phyloP scores from a whole-genome alignment of 2,113 vertebrate genomes.

The Sclerurus mexicanus region DNA sequence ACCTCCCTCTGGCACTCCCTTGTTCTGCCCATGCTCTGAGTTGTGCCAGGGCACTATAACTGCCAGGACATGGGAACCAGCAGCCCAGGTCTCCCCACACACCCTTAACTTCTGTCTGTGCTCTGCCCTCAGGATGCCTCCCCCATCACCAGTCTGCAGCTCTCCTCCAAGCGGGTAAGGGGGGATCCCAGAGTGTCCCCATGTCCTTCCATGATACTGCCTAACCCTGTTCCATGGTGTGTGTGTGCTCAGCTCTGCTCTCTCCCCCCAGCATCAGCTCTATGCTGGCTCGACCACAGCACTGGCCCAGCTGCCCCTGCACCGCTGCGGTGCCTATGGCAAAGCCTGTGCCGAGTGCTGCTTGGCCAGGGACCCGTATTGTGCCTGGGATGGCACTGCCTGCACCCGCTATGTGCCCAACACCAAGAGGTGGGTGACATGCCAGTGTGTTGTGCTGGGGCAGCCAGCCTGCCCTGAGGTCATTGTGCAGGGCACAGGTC shows the following conservation, averaged over 20 bases:
- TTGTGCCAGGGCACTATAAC: not conserved
- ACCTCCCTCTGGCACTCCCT: rapidly evolving
- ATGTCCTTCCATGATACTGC: rapidly evolving
- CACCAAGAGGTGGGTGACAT: conserved; percentile 82
- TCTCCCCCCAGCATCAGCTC: conserved; percentile 86
- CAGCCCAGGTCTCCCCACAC: rapidly evolving
- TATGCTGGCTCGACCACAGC: conserved; percentile 84
- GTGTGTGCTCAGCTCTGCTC: not conserved
- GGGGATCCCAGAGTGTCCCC: rapidly evolving
- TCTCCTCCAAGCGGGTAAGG: conserved; percentile 93
- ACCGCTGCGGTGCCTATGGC: conserved; percentile 91
- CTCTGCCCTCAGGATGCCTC: conserved; percentile 80
- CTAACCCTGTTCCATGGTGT: rapidly evolving
- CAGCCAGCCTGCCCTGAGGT: rapidly evolving
- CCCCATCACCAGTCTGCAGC: conserved; percentile 89
- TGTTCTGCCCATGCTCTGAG: rapidly evolving
- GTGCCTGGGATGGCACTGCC: conserved; percentile 91
- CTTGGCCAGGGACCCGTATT: conserved; percentile 95
- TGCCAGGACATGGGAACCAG: not conserved
- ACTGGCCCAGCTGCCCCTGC: conserved; percentile 89
- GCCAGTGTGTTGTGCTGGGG: rapidly evolving
- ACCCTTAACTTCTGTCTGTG: not conserved
- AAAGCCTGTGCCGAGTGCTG: conserved; percentile 96
- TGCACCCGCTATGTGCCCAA: conserved; percentile 94
- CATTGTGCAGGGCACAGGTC: rapidly evolving